phyloP scores from a whole-genome alignment of 2,797 vertebrate genomes.

The Vespertilio murinus region DNA sequence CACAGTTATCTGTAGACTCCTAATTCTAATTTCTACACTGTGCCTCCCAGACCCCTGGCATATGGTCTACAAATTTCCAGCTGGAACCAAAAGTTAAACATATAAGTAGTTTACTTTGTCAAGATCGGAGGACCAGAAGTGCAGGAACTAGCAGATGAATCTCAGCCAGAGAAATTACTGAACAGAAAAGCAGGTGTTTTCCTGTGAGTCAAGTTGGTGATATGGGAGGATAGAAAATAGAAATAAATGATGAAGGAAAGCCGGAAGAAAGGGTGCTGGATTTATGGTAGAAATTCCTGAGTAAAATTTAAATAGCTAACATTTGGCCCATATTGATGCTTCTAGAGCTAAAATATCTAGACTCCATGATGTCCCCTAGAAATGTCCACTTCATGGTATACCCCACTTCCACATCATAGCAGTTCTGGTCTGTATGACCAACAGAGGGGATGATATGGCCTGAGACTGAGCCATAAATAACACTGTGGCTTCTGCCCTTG shows the following conservation, averaged over 20 bases:
- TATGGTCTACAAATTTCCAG: conserved; percentile 34
- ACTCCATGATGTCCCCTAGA: background rate
- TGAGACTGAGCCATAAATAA: background rate
- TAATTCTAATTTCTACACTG: conserved; percentile 52
- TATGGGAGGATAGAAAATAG: background rate
- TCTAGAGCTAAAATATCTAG: background rate
- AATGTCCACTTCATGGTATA: background rate
- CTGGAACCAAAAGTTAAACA: conserved; percentile 51
- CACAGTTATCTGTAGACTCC: conserved; percentile 42
- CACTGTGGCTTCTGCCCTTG: background rate
- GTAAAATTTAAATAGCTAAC: background rate
- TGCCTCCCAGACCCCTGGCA: conserved; percentile 40
- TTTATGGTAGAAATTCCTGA: background rate
- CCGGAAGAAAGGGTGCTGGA: background rate
- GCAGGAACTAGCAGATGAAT: conserved; percentile 17
- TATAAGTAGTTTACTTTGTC: conserved; percentile 15
- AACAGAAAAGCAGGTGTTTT: conserved; percentile 37
- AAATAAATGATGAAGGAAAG: background rate
- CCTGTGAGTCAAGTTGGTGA: background rate
- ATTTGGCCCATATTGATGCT: background rate
- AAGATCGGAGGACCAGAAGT: background rate
- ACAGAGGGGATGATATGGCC: background rate
- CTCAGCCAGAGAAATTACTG: conserved; percentile 14
- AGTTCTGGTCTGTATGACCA: background rate
- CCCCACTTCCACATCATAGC: too few species aligned